phyloP scores from a whole-genome alignment of 2,113 vertebrate species.

The Delphinus delphis region DNA sequence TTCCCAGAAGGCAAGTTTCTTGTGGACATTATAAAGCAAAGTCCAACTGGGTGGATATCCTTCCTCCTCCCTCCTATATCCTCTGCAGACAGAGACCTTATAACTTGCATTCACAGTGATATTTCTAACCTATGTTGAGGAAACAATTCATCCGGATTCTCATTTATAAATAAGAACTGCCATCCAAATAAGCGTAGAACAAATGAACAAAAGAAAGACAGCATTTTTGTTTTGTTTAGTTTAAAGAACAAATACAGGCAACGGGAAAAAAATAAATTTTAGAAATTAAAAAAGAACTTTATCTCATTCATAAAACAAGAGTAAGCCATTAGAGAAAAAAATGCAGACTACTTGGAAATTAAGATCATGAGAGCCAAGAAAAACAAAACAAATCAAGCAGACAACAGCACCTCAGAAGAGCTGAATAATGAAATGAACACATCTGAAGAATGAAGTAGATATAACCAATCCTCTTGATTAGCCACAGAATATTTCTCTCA shows the following conservation, averaged over 20 bases:
- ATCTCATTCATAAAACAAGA: background rate
- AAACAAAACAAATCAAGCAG: background rate
- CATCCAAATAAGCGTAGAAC: background rate
- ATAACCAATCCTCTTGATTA: background rate
- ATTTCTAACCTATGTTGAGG: background rate
- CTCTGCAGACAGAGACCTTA: background rate
- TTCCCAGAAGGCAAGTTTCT: background rate
- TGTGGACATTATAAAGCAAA: background rate
- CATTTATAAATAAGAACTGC: background rate
- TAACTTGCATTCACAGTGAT: background rate
- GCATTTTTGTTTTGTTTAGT: background rate
- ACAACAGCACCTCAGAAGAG: background rate
- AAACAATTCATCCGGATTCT: background rate
- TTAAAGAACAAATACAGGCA: background rate
- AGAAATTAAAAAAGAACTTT: background rate
- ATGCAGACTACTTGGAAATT: background rate
- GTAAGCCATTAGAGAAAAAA: background rate
- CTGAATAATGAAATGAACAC: background rate
- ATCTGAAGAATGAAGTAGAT: background rate
- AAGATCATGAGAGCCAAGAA: background rate
- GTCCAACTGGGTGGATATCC: fast-evolving
- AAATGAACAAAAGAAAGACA: background rate
- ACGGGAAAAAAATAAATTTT: background rate
- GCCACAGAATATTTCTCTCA: background rate
- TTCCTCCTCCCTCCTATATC: too few relatives aligned